Evolutionary conservation across 2,888 invertebrate genomes (phyloP), one percentile per base, ranked within the genome.

Genomic region (Ormia ochracea): DNA sequence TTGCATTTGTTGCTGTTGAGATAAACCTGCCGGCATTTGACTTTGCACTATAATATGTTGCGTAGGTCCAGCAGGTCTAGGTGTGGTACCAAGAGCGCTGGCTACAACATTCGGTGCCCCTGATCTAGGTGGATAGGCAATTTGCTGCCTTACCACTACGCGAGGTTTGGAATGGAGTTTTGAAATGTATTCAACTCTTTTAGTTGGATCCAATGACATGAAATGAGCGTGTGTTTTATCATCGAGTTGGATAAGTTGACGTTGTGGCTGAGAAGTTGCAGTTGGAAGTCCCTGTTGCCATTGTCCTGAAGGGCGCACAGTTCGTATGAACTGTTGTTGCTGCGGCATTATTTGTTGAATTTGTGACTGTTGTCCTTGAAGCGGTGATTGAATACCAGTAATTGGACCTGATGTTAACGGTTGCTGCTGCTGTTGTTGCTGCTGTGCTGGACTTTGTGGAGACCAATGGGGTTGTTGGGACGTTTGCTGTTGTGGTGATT

Each of bases 181-280:
- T 10, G 94, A 93, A 4, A 96, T 94, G 83, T 96, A 96, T 88
- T 95, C 92, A 1, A 95, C 94, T 43, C 95, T 91, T 85, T 95
- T 95, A 81, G 94, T 93, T 0, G 95, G 94, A 85, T 95, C 94
- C 92, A 94, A 92, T 17, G 95, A 95, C 86, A 96, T 95, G 52
- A 96, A 90, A 84, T 95, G 95, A 10, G 95, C 95, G 86, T 96
- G 95, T 0, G 95, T 95, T 84, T 95, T 94, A 0, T 95, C 94
- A 84, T 96, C 96, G 83, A 96, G 89, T 83, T 96, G 96, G 77
- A 96, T 96, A 73, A 94, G 91, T 85, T 95, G 95, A 0, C 94
- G 90, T 82, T 91, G 91, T 3, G 91, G 91, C 28, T 87, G 88
- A 45, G 28, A 83, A 84, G 75, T 85, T 78, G 63, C 85, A 66